Percentiles rank a stretch among this genome's conserved stretches.
Evolutionary conservation across 30 jellyfish, hydroid and myxozoan genomes (phyloP).

Genomic region (Cassiopea andromeda): DNA sequence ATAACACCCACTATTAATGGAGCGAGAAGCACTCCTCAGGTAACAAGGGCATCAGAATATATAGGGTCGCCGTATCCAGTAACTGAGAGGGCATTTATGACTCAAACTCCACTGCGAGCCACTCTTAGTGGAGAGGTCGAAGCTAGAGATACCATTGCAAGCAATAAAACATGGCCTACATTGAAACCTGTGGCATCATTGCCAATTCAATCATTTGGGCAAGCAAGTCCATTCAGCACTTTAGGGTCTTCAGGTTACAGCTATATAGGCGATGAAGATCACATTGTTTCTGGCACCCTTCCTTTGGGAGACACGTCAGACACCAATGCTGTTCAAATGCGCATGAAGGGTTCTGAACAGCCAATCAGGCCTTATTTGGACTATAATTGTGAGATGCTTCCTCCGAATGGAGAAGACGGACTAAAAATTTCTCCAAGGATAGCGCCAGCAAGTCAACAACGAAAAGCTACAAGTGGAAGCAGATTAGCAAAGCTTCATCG

Average conservation of each 20-base stretch:
- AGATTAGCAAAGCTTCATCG: slow-evolving; percentile 18
- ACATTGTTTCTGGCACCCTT: background rate
- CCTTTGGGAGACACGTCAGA: background rate
- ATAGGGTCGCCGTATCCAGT: background rate
- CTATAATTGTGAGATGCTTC: background rate
- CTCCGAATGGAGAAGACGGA: background rate
- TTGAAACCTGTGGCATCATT: background rate
- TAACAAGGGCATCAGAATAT: background rate
- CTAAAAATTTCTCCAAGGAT: background rate
- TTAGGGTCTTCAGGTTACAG: background rate
- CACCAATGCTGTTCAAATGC: background rate
- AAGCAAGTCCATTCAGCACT: background rate
- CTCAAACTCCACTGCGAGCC: background rate
- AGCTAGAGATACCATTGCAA: background rate
- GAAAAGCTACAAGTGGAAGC: slow-evolving; percentile 3
- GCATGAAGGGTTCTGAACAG: slow-evolving; percentile 13
- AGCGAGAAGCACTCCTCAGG: background rate
- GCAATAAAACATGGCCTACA: background rate
- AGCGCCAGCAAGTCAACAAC: background rate
- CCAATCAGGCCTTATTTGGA: background rate
- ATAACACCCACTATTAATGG: background rate
- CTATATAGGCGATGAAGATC: background rate
- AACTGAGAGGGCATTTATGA: background rate
- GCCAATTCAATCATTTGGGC: background rate
- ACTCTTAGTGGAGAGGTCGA: background rate